Evolutionary conservation across 2,888 invertebrate genomes (phyloP), one percentile per base, ranked within the genome.

Genomic region (Oscheius sp.): DNA sequence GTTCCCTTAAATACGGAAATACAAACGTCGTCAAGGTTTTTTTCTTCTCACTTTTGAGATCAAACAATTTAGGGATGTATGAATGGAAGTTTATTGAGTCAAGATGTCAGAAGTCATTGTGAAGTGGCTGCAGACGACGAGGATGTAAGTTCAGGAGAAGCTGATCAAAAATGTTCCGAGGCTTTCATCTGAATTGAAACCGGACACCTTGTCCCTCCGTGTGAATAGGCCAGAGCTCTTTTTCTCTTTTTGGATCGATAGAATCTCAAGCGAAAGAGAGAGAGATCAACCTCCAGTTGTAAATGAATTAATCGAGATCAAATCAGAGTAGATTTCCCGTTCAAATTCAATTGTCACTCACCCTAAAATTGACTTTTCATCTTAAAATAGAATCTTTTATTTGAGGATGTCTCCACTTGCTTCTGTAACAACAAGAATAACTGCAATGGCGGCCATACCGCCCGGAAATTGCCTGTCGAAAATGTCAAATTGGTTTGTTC

Each of bases 401-500:
- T 75, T 69, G 61, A 83, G 75, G 82, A 85, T 31, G 75, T 81
- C 8, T 84, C 86, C 76, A 84, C 85, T 8, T 85, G 85, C 57
- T 85, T 85, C 79, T 85, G 85, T 64, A 72, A 80, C 27, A 71
- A 73, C 65, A 78, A 75, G 39, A 78, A 85, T 63, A 70, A 76
- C 65, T 85, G 85, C 69, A 85, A 85, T 52, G 74, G 76, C n/a
- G 72, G 75, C n/a, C 73, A 69, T 17, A 55, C 70, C 2, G 42
- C 78, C 6, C 42, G 63, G 31, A 67, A 70, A 34, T 61, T 82
- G n/a, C 79, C 83, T 45, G 53, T 65, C 25, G 84, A 84, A 53
- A 72, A 73, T 8, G 78, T 85, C 6, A 71, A 79, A 31, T 46
- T 84, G 74, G 74, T 79, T 23, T 37, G 72, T 31, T 12, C 17